Base-by-base conservation (phyloP, 64 coral and sea anemone genomes). In the Hydrozoanthus tunicans region DNA sequence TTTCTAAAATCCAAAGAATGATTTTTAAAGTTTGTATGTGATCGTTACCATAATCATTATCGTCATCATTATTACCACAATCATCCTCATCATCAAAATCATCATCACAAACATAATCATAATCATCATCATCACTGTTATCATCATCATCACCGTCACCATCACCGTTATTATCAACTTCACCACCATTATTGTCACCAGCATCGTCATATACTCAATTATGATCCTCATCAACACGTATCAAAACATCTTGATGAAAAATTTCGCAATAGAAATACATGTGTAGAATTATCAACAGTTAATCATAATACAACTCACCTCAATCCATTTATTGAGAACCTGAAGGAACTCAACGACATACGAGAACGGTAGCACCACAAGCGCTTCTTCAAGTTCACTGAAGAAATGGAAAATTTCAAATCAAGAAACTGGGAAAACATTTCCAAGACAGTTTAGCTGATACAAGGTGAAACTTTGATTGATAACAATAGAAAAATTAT, bases 351-450 rank as follows among this genome's bases (percentile, higher is more conserved):
- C 96, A 13, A 83, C 82, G 6, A 95, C 94, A 20, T 90, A 95
- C 72, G 90, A 91, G 77, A 98, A 98, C 43, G 96, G 96, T 26
- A 98, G 79, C 23, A 98, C 96, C 7, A 98, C 80, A 5, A 98
- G 91, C 12, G 96, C 89, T 79, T 98, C 96, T 77, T 98, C 96
- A 61, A 98, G 67, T 75, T 98, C 96, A 83, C 96, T 98, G 65
- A 51, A 95, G 92, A 9, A 79, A 65, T n/a, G 27, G 58, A 14
- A 86, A 10, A 43, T 43, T 43, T 43, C 32, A 43, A 43, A 43
- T 43, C 32, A 43, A 43, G 32, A 43, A 43, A 43, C 32, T 43
- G 32, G 32, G 32, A 0, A 43, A 43, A 43, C 32, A 43, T 43
- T 43, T 43, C 32, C 32, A 43, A 43, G 32, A 43, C 32, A 43